Percentiles rank a stretch among this genome's conserved stretches.
Conservation (phyloP, 2,888 invertebrate species). For the Dicranocentrus wangi region DNA sequence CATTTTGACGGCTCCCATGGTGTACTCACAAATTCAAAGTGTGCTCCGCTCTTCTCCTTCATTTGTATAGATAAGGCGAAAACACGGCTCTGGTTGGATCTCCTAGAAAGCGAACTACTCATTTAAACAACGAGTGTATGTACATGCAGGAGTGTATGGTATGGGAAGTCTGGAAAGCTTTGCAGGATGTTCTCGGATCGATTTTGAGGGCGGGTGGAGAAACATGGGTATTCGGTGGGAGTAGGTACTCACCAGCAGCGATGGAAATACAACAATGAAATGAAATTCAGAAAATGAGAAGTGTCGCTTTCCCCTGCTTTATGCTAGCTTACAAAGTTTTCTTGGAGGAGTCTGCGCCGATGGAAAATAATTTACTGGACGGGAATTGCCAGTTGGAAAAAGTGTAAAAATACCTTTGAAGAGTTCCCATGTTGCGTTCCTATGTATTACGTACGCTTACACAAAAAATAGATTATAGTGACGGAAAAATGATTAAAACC, state of each 20-base stretch:
- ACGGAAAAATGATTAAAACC: no score
- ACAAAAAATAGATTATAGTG: no score
- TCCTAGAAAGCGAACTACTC: no score
- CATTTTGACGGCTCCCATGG: slow-evolving; percentile 37
- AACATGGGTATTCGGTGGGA: not conserved
- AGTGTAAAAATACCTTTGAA: not conserved
- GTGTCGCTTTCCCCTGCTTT: slow-evolving; percentile 26
- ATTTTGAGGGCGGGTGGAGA: slow-evolving; percentile 47
- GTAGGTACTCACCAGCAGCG: no score
- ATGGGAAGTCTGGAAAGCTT: no score
- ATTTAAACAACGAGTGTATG: no score
- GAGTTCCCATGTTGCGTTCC: no score
- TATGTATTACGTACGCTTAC: no score
- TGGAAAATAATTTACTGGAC: not conserved
- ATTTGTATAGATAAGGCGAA: not conserved
- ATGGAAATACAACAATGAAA: no score
- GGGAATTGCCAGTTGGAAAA: not conserved
- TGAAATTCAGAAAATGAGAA: not conserved
- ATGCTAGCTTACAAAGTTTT: no score
- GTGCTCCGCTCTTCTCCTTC: not conserved
- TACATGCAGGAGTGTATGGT: no score
- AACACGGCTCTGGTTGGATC: slow-evolving; percentile 1
- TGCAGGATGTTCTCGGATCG: slow-evolving; percentile 33
- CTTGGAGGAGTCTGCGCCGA: slow-evolving; percentile 30
- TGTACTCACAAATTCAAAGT: not conserved